These are phyloP conservation scores for Myxocyprinus asiaticus DNA, from an alignment of 2,113 vertebrate genomes.

Conservation along the genomic window DNA sequence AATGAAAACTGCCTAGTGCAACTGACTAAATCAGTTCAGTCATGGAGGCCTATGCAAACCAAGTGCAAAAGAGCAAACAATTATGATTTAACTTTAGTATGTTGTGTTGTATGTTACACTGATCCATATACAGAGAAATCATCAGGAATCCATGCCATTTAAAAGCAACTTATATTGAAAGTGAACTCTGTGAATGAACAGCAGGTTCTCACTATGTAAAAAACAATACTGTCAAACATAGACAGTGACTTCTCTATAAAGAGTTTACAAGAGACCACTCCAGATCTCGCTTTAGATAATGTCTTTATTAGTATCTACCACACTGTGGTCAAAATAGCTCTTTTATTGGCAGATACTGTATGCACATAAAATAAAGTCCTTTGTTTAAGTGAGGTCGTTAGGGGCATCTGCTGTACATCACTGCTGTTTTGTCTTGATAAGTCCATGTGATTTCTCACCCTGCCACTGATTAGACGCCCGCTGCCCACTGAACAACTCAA, in stretches of 20 bases:
- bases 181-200: neutral
- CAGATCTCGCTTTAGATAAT: conserved; percentile 2
- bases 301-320: conserved; percentile 21
- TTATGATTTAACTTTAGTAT: no score
- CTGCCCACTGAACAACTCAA: conserved; percentile 18
- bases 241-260: neutral
- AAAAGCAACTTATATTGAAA: neutral
- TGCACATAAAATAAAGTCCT: conserved; percentile 24
- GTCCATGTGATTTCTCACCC: conserved; percentile 35
- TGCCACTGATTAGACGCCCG: conserved; percentile 24
- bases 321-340: conserved; percentile 5
- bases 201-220: no score
- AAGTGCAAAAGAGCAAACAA: no score
- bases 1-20: no score
- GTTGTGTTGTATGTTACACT: no score
- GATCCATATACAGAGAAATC: no score
- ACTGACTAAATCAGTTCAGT: no score
- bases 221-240: conserved; percentile 6
- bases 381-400: no score
- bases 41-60: no score
- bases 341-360: conserved; percentile 1
- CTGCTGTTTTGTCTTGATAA: neutral
- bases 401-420: neutral
- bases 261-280: neutral
- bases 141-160: neutral